These are phyloP conservation scores for Drosophila ananassae DNA, from an alignment of 1,140 invertebrate genomes.

Conservation along the genomic window DNA sequence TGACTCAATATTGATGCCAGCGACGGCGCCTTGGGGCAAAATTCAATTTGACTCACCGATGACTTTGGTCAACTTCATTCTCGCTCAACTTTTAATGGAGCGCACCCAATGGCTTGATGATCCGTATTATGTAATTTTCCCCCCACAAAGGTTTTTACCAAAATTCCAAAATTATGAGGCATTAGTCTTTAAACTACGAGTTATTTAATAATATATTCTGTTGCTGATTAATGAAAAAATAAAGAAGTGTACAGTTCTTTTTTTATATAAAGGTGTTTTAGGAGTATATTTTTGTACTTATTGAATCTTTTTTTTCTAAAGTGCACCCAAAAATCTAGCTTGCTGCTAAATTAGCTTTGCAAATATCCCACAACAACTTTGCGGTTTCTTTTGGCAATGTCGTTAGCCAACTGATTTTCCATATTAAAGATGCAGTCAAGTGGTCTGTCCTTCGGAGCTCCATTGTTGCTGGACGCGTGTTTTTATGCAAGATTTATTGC, in stretches of 20 bases:
- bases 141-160: background rate
- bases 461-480: slow-evolving; percentile 52
- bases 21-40: slow-evolving; percentile 32
- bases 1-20: slow-evolving; percentile 71
- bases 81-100: slow-evolving; percentile 66
- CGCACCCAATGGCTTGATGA: slow-evolving; percentile 64
- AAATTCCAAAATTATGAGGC: background rate
- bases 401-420: slow-evolving; percentile 74
- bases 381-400: slow-evolving; percentile 24
- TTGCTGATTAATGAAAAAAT: too few relatives aligned
- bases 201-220: too few relatives aligned
- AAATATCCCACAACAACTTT: slow-evolving; percentile 57
- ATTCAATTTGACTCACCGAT: slow-evolving; percentile 65
- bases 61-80: slow-evolving; percentile 72
- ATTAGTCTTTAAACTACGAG: too few relatives aligned
- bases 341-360: slow-evolving; percentile 76
- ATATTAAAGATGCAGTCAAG: slow-evolving; percentile 77
- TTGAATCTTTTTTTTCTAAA: background rate
- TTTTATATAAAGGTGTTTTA: too few relatives aligned
- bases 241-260: too few relatives aligned
- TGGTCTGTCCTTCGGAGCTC: slow-evolving; percentile 24
- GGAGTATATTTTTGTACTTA: background rate
- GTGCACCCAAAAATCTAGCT: slow-evolving; percentile 41
- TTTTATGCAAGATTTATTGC: slow-evolving; percentile 82
- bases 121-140: slow-evolving; percentile 8